Base-by-base conservation (phyloP, 2,113 vertebrate genomes). In the Rhegmatorhina hoffmannsi region DNA sequence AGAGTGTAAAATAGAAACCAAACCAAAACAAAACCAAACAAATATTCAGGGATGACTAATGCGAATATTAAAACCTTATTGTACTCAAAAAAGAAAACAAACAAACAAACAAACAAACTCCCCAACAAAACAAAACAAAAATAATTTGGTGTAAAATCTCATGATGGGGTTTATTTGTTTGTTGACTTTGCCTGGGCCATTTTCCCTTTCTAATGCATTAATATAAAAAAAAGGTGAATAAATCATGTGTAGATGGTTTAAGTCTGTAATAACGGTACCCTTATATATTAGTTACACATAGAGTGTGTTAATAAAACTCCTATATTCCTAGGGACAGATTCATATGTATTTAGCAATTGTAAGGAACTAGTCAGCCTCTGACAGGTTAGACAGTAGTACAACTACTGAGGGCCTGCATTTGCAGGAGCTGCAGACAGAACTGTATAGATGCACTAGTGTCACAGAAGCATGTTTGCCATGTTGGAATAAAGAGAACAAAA, bases 101-200 rank as follows among this genome's bases (percentile, higher is more conserved):
- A 38, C 10, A 50, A 50, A 50, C 10, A 50, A 50, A 50, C 58
- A 79, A 40, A 15, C 40, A 36, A 50, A 24, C 40, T 17, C 44
- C 44, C 18, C 11, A 46, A 46, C 44, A 13, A 4, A 31, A 16
- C 14, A 16, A 26, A 18, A 44, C 6, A 40, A 43, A 26, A 40
- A 26, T 18, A 23, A 33, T 75, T 62, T 68, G 11, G 23, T 46
- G 9, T 49, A 83, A 87, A 82, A 68, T 46, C 0, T 2, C 40
- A 18, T 10, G 46, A 5, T 67, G 68, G 33, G 33, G 19, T 33
- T 33, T 58, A 40, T 40, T 40, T 40, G 16, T n/a, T n/a, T 20
- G 55, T 21, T 55, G 62, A 28, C 16, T 4, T 10, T 72, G 1
- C 1, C 4, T 43, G 3, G 31, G 10, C 8, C 3, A 4, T 38